Percentiles rank a stretch among this genome's conserved stretches.
These are phyloP conservation scores for Ceratosolen fusciceps DNA, from an alignment of 1,140 invertebrate genomes.

Conservation along the genomic window DNA sequence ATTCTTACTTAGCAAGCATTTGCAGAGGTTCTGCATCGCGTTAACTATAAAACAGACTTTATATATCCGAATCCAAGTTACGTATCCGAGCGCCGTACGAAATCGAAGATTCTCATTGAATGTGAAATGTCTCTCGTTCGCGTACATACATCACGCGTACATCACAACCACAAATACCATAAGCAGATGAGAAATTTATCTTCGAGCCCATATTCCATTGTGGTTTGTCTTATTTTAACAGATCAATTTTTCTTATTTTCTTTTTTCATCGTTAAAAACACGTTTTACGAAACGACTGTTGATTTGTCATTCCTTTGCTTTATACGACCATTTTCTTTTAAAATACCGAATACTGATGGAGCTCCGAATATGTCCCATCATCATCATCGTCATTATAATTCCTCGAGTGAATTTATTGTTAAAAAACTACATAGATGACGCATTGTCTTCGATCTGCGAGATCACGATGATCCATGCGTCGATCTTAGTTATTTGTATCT, in stretches of 20 bases:
- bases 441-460: background rate
- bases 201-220: background rate
- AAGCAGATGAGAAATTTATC: background rate
- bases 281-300: too few species aligned
- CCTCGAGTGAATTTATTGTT: background rate
- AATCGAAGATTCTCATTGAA: background rate
- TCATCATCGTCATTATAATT: too few species aligned
- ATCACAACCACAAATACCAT: background rate
- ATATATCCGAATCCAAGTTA: constrained; percentile 16
- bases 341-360: background rate
- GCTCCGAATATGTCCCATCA: too few species aligned
- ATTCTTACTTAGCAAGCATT: background rate
- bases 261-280: too few species aligned
- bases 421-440: background rate
- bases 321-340: background rate
- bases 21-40: background rate
- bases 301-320: background rate
- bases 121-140: background rate
- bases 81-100: background rate
- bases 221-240: background rate
- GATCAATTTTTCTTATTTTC: background rate
- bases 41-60: background rate
- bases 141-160: background rate
- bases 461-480: background rate
- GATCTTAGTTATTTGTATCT: background rate